Conservation (phyloP, 2,888 invertebrate genomes). For the Halictus ligatus region DNA sequence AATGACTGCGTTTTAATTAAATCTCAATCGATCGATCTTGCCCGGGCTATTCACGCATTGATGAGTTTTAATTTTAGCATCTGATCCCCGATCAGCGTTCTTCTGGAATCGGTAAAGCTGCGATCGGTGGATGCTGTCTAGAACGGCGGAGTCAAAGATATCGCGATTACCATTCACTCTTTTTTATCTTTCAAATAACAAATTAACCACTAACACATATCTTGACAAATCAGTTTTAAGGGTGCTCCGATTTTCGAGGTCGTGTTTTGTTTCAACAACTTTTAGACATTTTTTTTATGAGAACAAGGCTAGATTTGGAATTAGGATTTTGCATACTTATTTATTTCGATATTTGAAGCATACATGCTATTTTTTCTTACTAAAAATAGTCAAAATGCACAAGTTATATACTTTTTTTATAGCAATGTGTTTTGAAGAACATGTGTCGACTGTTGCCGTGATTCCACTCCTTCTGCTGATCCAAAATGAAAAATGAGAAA, state of each 20-base stretch:
- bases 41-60: slow-evolving; percentile 71
- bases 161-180: neutral
- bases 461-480: no score
- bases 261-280: neutral
- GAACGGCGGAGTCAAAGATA: neutral
- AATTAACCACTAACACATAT: neutral
- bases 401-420: no score
- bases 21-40: slow-evolving; percentile 70
- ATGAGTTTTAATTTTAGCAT: slow-evolving; percentile 73
- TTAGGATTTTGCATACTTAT: no score
- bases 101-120: neutral
- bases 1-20: slow-evolving; percentile 75
- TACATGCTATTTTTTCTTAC: no score
- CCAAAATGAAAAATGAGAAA: no score
- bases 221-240: neutral
- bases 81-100: slow-evolving; percentile 5
- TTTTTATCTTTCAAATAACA: neutral
- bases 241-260: neutral
- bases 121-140: neutral
- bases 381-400: no score
- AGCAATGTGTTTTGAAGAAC: no score
- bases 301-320: no score
- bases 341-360: no score
- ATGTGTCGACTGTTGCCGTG: no score
- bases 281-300: no score